Evolutionary conservation across 2,113 vertebrate genomes (phyloP).

Genomic region (Triplophysa dalaica): DNA sequence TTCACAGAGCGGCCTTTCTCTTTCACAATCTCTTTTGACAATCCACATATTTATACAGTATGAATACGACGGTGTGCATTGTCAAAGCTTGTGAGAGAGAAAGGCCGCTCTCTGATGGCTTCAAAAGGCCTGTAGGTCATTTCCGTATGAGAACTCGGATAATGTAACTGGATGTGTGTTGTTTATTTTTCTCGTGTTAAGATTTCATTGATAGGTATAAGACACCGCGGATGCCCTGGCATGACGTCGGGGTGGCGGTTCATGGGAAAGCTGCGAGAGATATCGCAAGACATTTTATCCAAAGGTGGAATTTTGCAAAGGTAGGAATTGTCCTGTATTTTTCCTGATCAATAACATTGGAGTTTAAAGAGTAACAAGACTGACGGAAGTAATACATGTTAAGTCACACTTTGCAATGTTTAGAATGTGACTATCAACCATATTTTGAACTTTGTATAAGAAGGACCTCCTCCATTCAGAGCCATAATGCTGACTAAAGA

Average conservation of each 20-base stretch:
- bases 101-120: conserved; percentile 56
- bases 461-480: conserved; percentile 13
- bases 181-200: conserved; percentile 53
- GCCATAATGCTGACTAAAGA: conserved; percentile 37
- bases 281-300: conserved; percentile 50
- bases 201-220: conserved; percentile 55
- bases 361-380: too few relatives aligned
- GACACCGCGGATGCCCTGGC: conserved; percentile 57
- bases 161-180: conserved; percentile 35
- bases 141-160: conserved; percentile 14
- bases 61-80: conserved; percentile 45
- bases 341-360: not conserved
- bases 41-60: conserved; percentile 46
- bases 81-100: conserved; percentile 39
- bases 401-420: not conserved
- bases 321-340: conserved; percentile 3
- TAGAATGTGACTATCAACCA: not conserved
- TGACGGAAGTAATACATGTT: not conserved
- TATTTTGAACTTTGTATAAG: not conserved
- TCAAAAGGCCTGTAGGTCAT: conserved; percentile 3
- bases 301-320: conserved; percentile 62
- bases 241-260: conserved; percentile 52
- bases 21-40: conserved; percentile 4
- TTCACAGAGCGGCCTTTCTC: conserved; percentile 58
- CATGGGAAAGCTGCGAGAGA: conserved; percentile 50